These are phyloP conservation scores for Temnothorax longispinosus DNA, from an alignment of 1,140 invertebrate genomes.

Conservation along the genomic window DNA sequence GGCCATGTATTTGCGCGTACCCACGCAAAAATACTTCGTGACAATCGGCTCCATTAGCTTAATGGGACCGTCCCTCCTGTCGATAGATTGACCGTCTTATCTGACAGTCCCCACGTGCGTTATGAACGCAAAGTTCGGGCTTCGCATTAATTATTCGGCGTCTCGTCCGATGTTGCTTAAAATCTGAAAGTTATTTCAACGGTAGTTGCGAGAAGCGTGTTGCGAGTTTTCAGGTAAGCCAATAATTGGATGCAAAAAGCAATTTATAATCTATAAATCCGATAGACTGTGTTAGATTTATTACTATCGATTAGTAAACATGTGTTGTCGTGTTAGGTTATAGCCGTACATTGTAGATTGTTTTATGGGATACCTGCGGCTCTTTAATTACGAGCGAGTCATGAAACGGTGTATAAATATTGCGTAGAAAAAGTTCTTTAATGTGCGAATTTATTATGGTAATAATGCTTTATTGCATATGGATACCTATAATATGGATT, in stretches of 20 bases:
- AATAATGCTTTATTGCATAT: background rate
- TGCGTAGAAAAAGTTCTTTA: background rate
- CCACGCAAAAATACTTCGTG: slow-evolving; percentile 41
- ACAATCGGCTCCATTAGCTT: slow-evolving; percentile 47
- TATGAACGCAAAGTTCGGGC: slow-evolving; percentile 10
- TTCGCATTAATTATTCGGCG: slow-evolving; percentile 37
- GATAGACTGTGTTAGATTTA: background rate
- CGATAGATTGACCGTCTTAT: slow-evolving; percentile 50
- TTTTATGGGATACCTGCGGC: slow-evolving; percentile 41
- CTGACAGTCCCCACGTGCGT: background rate
- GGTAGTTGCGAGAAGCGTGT: background rate
- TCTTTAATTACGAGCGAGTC: slow-evolving; percentile 19
- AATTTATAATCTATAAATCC: background rate
- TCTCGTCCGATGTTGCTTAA: background rate
- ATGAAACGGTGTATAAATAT: slow-evolving; percentile 25
- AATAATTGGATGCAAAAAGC: background rate
- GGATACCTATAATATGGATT: no score
- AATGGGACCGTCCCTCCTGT: slow-evolving; percentile 9
- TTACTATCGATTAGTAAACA: background rate
- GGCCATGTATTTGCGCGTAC: slow-evolving; percentile 22
- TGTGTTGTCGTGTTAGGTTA: background rate
- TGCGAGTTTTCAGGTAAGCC: background rate
- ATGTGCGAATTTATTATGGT: slow-evolving; percentile 6
- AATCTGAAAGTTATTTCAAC: slow-evolving; percentile 8
- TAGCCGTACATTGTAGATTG: background rate